A percentile compares a stretch with the other conserved stretches of the same genome.
Evolutionary conservation across 1,140 invertebrate genomes (phyloP).

Genomic region (Ruditapes philippinarum): DNA sequence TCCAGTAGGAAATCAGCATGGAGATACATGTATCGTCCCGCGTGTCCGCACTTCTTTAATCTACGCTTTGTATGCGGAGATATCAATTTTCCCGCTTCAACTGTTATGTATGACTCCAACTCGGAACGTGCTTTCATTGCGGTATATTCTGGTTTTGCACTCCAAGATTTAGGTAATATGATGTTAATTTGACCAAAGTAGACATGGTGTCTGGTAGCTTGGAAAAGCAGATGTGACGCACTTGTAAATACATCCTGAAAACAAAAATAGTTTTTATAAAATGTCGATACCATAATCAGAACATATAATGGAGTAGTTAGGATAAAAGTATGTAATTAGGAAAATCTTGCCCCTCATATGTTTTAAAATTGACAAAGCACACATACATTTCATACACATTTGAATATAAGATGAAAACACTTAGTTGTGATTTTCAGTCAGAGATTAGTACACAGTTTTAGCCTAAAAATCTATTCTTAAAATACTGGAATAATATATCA

Average conservation of each 20-base stretch:
- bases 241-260: constrained; percentile 31
- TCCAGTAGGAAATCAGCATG: neutral
- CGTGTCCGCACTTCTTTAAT: neutral
- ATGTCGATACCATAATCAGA: no score
- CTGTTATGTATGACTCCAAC: neutral
- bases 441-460: no score
- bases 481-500: no score
- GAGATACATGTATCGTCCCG: constrained; percentile 10
- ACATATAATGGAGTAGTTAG: no score
- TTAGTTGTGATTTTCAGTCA: no score
- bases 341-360: no score
- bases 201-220: constrained; percentile 13
- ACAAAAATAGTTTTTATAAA: no score
- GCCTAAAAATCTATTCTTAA: no score
- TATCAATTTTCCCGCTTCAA: neutral
- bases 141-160: neutral
- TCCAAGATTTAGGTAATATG: constrained; percentile 28
- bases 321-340: no score
- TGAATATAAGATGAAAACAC: no score
- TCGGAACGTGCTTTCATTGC: neutral
- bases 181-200: constrained; percentile 32
- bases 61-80: neutral
- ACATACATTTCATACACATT: no score
- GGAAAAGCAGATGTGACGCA: constrained; percentile 1
- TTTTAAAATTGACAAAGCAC: no score